phyloP scores from a whole-genome alignment of 2,888 invertebrate species.

The Tinea semifulvella region DNA sequence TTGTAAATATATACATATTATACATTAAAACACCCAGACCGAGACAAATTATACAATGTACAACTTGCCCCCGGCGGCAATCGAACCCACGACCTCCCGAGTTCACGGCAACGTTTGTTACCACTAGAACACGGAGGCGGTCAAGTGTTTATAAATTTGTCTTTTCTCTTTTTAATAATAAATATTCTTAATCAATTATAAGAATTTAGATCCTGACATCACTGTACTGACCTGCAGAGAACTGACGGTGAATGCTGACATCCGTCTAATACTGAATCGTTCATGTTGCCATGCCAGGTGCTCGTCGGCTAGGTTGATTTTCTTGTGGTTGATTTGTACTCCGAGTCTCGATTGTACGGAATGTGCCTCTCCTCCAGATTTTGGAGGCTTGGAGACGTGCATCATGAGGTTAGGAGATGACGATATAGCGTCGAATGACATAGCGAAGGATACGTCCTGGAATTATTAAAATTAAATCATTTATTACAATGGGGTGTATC shows the following conservation, averaged over 20 bases:
- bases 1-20: too few relatives aligned
- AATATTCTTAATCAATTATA: too few relatives aligned
- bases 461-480: not conserved
- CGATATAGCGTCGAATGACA: constrained; percentile 88
- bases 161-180: too few relatives aligned
- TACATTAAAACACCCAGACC: too few relatives aligned
- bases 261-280: constrained; percentile 88
- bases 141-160: too few relatives aligned
- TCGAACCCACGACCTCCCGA: too few relatives aligned
- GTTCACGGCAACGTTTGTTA: too few relatives aligned
- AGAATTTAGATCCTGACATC: too few relatives aligned
- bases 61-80: too few relatives aligned
- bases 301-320: constrained; percentile 95
- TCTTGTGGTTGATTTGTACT: constrained; percentile 84
- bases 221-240: constrained; percentile 69
- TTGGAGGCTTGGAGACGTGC: constrained; percentile 97
- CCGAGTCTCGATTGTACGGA: constrained; percentile 71
- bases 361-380: constrained; percentile 80
- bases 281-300: constrained; percentile 97
- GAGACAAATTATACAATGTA: too few relatives aligned
- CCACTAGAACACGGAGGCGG: too few relatives aligned
- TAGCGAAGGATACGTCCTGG: constrained; percentile 87
- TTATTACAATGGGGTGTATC: too few relatives aligned
- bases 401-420: constrained; percentile 74
- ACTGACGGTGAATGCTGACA: constrained; percentile 93